Conservation (phyloP, 2,797 vertebrate genomes). For the Melanotaenia pygmaea region DNA sequence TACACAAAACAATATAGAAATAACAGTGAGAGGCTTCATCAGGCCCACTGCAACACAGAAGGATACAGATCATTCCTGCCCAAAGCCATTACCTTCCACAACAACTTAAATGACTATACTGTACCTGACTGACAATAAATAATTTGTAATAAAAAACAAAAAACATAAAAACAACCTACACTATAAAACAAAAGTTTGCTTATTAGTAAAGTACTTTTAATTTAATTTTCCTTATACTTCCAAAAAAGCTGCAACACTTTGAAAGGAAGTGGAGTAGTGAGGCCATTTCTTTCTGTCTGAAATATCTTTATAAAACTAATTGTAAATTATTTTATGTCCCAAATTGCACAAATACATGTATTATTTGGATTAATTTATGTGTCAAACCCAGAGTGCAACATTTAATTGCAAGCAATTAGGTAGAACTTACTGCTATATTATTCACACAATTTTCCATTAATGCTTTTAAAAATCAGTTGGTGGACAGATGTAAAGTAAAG, state of each 20-base stretch:
- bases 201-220: too few species aligned
- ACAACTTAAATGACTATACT: too few species aligned
- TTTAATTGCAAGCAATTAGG: slow-evolving; percentile 76
- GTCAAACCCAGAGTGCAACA: slow-evolving; percentile 68
- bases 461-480: slow-evolving; percentile 74
- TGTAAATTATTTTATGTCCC: slow-evolving; percentile 8
- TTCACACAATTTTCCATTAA: slow-evolving; percentile 66
- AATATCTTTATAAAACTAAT: neutral
- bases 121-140: too few species aligned
- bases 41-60: neutral
- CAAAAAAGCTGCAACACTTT: too few species aligned
- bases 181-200: too few species aligned
- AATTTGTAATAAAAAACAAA: too few species aligned
- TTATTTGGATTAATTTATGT: slow-evolving; percentile 32
- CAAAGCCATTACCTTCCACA: too few species aligned
- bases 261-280: neutral
- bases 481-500: slow-evolving; percentile 72
- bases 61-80: too few species aligned
- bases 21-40: neutral
- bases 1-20: neutral
- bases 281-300: neutral
- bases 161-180: too few species aligned
- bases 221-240: too few species aligned
- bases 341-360: slow-evolving; percentile 1
- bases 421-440: slow-evolving; percentile 70